A percentile compares a stretch with the other conserved stretches of the same genome.
Evolutionary conservation across 2,888 invertebrate genomes (phyloP).

Genomic region (Brenthis hecate): DNA sequence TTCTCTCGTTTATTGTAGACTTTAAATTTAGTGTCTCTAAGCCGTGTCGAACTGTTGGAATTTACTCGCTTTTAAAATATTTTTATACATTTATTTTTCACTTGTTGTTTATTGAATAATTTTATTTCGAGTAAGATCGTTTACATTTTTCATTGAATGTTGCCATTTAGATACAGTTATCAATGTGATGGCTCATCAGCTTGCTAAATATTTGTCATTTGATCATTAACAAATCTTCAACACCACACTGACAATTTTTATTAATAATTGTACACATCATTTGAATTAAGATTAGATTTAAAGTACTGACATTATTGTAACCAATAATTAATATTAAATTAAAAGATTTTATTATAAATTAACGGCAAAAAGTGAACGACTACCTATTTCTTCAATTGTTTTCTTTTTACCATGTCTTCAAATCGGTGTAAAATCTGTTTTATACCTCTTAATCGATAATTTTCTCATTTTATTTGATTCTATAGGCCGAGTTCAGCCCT

Average conservation of each 20-base stretch:
- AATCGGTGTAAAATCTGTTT: background rate
- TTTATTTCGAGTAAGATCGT: background rate
- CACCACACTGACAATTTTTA: background rate
- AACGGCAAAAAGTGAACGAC: too few relatives aligned
- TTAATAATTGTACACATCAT: background rate
- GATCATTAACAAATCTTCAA: conserved; percentile 4
- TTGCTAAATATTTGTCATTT: conserved; percentile 3
- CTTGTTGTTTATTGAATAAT: background rate
- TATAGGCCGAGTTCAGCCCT: conserved; percentile 89
- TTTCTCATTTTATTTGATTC: conserved; percentile 1
- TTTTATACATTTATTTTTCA: conserved; percentile 1
- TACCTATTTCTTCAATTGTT: too few relatives aligned
- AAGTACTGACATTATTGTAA: too few relatives aligned
- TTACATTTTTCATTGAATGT: conserved; percentile 1
- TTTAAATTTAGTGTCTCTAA: background rate
- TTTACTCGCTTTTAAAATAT: conserved; percentile 18
- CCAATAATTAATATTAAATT: too few relatives aligned
- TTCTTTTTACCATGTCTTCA: too few relatives aligned
- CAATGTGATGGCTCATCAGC: conserved; percentile 6
- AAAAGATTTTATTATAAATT: too few relatives aligned
- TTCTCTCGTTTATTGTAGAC: background rate
- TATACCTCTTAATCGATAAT: background rate
- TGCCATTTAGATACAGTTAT: conserved; percentile 13
- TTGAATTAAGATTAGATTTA: too few relatives aligned
- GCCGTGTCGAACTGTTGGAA: conserved; percentile 37